Conservation (phyloP, 2,113 vertebrate genomes). For the human region GRCh38 chr14:49283501-49284000, state of each 20-base stretch:
- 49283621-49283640: conserved; percentile 19
- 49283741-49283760: background rate
- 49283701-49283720: background rate
- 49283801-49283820: conserved; percentile 13
- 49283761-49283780: background rate
- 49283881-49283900: conserved; percentile 11
- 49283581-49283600: conserved; percentile 3
- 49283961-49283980: background rate
- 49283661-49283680: background rate
- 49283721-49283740: conserved; percentile 5
- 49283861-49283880: background rate
- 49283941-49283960: background rate
- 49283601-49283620: background rate
- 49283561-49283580: background rate
- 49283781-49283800: background rate
- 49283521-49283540: background rate
- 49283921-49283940: background rate
- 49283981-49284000: conserved; percentile 20
- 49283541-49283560: conserved; percentile 19
- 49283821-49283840: background rate
- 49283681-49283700: background rate
- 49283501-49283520: conserved; percentile 2
- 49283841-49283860: background rate
- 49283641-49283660: background rate
- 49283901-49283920: background rate